These are phyloP conservation scores for Parapsyche elsis DNA, from an alignment of 1,140 invertebrate genomes.

Conservation along the genomic window DNA sequence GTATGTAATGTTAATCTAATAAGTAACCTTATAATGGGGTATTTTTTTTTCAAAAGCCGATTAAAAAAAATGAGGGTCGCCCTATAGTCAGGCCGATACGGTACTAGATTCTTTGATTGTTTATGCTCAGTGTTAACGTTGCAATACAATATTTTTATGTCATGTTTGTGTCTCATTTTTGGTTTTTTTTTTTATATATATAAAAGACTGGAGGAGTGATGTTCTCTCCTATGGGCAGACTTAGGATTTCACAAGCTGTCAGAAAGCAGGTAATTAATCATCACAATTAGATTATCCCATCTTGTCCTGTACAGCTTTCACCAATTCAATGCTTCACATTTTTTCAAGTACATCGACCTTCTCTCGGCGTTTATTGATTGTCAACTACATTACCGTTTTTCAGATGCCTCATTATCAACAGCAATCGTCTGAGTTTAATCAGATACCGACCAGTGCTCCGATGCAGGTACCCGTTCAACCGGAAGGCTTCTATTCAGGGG, in stretches of 20 bases:
- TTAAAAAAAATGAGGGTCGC: too few species aligned
- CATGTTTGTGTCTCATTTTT: background rate
- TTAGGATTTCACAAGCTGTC: conserved; percentile 66
- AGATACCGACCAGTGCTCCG: conserved; percentile 4
- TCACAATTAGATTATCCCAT: too few species aligned
- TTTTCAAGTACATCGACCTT: background rate
- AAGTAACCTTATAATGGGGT: too few species aligned
- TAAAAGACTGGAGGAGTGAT: conserved; percentile 65
- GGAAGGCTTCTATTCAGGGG: conserved; percentile 29
- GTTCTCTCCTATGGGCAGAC: conserved; percentile 66
- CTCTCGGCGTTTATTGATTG: too few species aligned
- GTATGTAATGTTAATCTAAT: too few species aligned
- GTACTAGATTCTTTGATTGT: too few species aligned
- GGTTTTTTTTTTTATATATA: conserved; percentile 52
- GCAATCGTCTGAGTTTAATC: conserved; percentile 23
- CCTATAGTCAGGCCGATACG: too few species aligned
- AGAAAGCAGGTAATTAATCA: conserved; percentile 63
- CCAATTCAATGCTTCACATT: background rate
- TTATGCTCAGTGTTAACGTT: too few species aligned
- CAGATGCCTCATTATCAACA: conserved; percentile 47
- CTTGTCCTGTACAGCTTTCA: too few species aligned
- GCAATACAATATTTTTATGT: background rate
- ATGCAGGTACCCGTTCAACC: conserved; percentile 12
- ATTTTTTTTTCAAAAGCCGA: too few species aligned
- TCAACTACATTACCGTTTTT: conserved; percentile 10